Evolutionary conservation across 2,797 vertebrate genomes (phyloP), one percentile per base, ranked within the genome.

Genomic region (Platalea minor): DNA sequence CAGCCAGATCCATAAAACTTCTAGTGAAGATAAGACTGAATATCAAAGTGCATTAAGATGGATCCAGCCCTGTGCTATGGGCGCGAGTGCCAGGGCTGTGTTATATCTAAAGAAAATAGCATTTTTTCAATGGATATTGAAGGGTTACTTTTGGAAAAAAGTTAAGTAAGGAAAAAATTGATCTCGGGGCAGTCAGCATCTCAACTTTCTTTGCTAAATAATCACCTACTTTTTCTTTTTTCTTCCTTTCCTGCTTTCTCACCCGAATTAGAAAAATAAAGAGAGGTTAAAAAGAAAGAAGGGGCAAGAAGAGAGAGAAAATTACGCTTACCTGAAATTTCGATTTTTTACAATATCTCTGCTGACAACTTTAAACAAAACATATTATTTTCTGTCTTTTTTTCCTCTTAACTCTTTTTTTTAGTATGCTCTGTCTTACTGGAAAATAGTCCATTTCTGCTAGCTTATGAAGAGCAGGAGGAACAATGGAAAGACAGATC

Each of bases 21-120:
- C 13, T 84, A 81, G 15, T 19, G 43, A 70, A 80, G 19, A 20
- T 25, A 56, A 60, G 35, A 60, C 41, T 43, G 35, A 73, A 82
- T 2, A 4, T 33, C 33, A 4, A 89, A 76, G 35, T 21, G n/a
- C 46, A 85, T 59, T 16, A 33, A 61, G 86, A 75, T 0, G 0
- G 13, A 68, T 48, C 41, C 43, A 70, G 33, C 18, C 17, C 7
- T 3, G 1, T 29, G 29, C 16, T 81, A 24, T 8, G 8, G 3
- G 17, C 61, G 12, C 0, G 2, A 35, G 33, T n/a, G 31, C 20
- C 3, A 0, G 11, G 8, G 19, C 26, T 68, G 12, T 43, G 15
- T n/a, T 31, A 25, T 28, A 9, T 39, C 33, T 59, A 31, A 79
- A 83, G 29, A 63, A 88, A 73, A 70, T 0, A 50, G 16, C 12